Conservation (phyloP, 53 echinoderm and acorn worm genomes). For the Zoroaster sp. region DNA sequence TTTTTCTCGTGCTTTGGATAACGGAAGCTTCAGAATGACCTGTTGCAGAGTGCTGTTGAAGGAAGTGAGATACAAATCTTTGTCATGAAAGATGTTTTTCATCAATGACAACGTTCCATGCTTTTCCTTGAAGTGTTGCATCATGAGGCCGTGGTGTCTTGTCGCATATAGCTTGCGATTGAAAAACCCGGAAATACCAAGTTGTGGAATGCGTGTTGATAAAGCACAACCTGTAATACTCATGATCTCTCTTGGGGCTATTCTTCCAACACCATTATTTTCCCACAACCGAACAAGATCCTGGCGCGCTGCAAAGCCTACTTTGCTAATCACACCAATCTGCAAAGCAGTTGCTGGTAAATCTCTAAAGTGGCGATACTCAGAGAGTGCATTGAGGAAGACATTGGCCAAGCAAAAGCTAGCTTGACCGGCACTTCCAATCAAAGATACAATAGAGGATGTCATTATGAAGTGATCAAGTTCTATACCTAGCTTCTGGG, state of each 20-base stretch:
- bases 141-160: conserved; percentile 78
- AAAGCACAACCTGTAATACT: conserved; percentile 90
- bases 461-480: conserved; percentile 92
- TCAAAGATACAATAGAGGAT: conserved; percentile 92
- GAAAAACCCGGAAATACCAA: conserved; percentile 83
- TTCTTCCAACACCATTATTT: conserved; percentile 80
- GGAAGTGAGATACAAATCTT: conserved; percentile 76
- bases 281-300: conserved; percentile 93
- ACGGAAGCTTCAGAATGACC: conserved; percentile 55
- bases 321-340: conserved; percentile 91
- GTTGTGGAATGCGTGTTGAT: conserved; percentile 82
- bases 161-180: conserved; percentile 78
- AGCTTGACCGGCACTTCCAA: conserved; percentile 95
- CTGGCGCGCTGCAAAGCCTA: conserved; percentile 85
- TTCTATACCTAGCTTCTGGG: conserved; percentile 81
- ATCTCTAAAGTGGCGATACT: conserved; percentile 78
- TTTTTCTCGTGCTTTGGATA: conserved; percentile 71
- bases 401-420: conserved; percentile 90
- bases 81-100: conserved; percentile 78
- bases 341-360: conserved; percentile 91
- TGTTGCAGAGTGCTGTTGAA: conserved; percentile 79
- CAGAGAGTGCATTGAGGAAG: conserved; percentile 79
- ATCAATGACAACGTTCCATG: conserved; percentile 86
- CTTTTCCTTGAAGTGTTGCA: conserved; percentile 84
- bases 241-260: conserved; percentile 92